phyloP scores from a whole-genome alignment of 92 coral and sea anemone genomes.

The Epizoanthus stellaris region DNA sequence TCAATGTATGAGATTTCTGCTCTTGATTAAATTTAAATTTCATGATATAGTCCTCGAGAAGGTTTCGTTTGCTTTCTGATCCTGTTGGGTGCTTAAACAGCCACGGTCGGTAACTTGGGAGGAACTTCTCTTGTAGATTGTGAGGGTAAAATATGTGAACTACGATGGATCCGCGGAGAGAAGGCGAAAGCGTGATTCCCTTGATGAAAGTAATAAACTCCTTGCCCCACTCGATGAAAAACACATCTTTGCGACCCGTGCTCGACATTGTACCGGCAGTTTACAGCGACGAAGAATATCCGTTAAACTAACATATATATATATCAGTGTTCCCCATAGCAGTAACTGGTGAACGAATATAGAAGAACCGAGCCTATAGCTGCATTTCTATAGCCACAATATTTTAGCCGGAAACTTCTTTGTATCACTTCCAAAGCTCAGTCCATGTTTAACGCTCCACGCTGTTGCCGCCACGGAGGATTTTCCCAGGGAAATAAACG shows the following conservation, averaged over 20 bases:
- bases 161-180: slow-evolving; percentile 62
- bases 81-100: slow-evolving; percentile 72
- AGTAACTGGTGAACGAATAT: too few species aligned
- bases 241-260: slow-evolving; percentile 29
- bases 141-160: slow-evolving; percentile 78
- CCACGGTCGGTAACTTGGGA: slow-evolving; percentile 80
- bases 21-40: slow-evolving; percentile 46
- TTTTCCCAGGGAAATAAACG: too few species aligned
- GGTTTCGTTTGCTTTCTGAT: slow-evolving; percentile 9
- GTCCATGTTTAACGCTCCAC: too few species aligned
- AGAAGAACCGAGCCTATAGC: too few species aligned
- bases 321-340: too few species aligned
- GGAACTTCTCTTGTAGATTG: slow-evolving; percentile 46
- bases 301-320: too few species aligned
- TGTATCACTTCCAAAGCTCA: too few species aligned
- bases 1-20: background rate
- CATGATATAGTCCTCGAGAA: slow-evolving; percentile 55
- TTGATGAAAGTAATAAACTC: slow-evolving; percentile 56
- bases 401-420: too few species aligned
- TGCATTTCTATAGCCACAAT: too few species aligned
- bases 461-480: too few species aligned
- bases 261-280: background rate
- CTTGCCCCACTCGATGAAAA: slow-evolving; percentile 76
- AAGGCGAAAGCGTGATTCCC: slow-evolving; percentile 69
- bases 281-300: too few species aligned